A percentile compares a stretch with the other conserved stretches of the same genome.
Conservation (phyloP, 2,888 invertebrate genomes). For the Phyllotreta cruciferae region DNA sequence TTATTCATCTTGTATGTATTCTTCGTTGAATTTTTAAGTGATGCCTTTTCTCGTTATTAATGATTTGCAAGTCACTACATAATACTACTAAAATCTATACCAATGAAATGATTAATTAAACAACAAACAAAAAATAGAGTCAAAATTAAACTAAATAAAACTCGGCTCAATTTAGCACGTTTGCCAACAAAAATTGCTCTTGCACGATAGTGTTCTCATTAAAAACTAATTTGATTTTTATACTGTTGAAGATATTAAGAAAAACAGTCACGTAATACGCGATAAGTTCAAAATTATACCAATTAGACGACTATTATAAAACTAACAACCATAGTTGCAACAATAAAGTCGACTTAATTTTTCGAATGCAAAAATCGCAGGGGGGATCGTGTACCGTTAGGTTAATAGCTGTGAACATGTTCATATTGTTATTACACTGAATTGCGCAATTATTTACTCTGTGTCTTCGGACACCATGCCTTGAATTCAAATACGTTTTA, state of each 20-base stretch:
- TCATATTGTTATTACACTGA: conserved; percentile 6
- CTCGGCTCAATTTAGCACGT: neutral
- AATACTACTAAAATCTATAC: no score
- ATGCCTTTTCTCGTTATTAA: no score
- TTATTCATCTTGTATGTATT: no score
- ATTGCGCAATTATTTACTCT: conserved; percentile 5
- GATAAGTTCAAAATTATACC: conserved; percentile 32
- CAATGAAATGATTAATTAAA: no score
- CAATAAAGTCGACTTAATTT: conserved; percentile 16
- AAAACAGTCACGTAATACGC: conserved; percentile 31
- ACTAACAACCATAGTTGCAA: conserved; percentile 19
- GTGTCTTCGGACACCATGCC: neutral
- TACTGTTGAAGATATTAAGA: conserved; percentile 23
- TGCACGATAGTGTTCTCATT: conserved; percentile 22
- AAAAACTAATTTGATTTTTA: conserved; percentile 22
- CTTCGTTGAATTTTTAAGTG: no score
- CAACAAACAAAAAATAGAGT: no score
- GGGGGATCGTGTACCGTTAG: conserved; percentile 5
- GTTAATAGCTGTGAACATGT: conserved; percentile 11
- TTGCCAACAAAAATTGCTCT: conserved; percentile 9
- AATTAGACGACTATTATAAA: conserved; percentile 27
- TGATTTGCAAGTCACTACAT: no score
- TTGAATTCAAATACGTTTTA: no score
- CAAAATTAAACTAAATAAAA: no score
- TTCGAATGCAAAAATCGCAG: conserved; percentile 7